Conservation (phyloP, 2,113 vertebrate genomes). For the Morone saxatilis region DNA sequence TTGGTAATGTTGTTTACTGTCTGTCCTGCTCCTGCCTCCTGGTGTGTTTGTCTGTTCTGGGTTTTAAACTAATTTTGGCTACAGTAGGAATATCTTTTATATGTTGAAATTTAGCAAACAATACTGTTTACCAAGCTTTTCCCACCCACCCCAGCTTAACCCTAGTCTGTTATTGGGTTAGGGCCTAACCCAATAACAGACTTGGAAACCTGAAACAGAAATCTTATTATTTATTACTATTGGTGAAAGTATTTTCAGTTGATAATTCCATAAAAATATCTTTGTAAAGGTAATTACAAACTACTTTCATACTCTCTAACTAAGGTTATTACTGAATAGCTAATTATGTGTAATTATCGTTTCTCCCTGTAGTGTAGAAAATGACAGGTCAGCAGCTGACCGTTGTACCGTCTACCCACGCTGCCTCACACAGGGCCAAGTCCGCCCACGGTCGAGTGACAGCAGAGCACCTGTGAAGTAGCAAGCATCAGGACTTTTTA, state of each 20-base stretch:
- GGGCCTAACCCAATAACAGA: too few relatives aligned
- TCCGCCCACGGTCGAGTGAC: constrained; percentile 41
- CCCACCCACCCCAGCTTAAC: too few relatives aligned
- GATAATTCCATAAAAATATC: neutral
- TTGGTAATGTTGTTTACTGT: constrained; percentile 14
- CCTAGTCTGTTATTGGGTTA: too few relatives aligned
- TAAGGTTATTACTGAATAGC: constrained; percentile 1
- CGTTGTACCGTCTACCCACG: constrained; percentile 43
- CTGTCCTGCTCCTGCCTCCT: neutral
- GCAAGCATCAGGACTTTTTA: neutral
- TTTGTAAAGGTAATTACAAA: neutral
- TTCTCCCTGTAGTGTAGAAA: constrained; percentile 38
- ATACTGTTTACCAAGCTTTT: too few relatives aligned
- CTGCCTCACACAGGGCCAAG: constrained; percentile 27
- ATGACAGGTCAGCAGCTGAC: constrained; percentile 58
- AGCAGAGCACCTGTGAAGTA: constrained; percentile 48
- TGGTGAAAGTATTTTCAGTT: neutral
- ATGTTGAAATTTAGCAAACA: too few relatives aligned
- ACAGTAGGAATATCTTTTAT: too few relatives aligned
- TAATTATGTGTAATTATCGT: constrained; percentile 47
- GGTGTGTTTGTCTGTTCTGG: neutral
- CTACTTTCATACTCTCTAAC: neutral
- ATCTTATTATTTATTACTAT: too few relatives aligned
- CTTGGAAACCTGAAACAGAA: too few relatives aligned
- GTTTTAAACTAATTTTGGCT: neutral